Conservation (phyloP, 2,888 invertebrate genomes). For the Dione vanillae region DNA sequence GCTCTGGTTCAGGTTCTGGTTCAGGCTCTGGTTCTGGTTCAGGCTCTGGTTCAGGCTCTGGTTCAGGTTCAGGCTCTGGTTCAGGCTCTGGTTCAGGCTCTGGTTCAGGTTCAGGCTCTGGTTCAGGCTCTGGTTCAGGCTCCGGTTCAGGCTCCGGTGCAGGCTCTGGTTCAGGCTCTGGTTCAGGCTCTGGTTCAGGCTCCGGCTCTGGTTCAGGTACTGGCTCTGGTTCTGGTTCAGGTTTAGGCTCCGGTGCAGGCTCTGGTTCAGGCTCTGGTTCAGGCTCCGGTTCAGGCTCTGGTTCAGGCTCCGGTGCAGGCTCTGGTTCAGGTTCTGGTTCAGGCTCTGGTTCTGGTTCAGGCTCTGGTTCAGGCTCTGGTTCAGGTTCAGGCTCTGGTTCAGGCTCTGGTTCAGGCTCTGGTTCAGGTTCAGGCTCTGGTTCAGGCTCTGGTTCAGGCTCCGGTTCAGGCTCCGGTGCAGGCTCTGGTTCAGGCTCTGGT, state of each 20-base stretch:
- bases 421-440: too few species aligned
- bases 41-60: too few species aligned
- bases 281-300: constrained; percentile 56
- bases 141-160: too few species aligned
- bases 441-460: neutral
- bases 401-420: too few species aligned
- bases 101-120: too few species aligned
- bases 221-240: constrained; percentile 58
- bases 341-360: neutral
- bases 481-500: neutral
- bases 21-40: too few species aligned
- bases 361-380: neutral
- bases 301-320: constrained; percentile 66
- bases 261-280: constrained; percentile 15
- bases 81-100: too few species aligned
- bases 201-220: constrained; percentile 51
- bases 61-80: too few species aligned
- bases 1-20: too few species aligned
- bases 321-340: constrained; percentile 59
- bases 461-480: fast-evolving
- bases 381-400: neutral
- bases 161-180: too few species aligned
- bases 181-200: too few species aligned
- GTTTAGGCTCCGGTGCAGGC: constrained; percentile 51
- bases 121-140: too few species aligned